Percentiles rank a stretch among this genome's conserved stretches.
Evolutionary conservation across 1,140 invertebrate species (phyloP).

Genomic region (Asobara japonica): DNA sequence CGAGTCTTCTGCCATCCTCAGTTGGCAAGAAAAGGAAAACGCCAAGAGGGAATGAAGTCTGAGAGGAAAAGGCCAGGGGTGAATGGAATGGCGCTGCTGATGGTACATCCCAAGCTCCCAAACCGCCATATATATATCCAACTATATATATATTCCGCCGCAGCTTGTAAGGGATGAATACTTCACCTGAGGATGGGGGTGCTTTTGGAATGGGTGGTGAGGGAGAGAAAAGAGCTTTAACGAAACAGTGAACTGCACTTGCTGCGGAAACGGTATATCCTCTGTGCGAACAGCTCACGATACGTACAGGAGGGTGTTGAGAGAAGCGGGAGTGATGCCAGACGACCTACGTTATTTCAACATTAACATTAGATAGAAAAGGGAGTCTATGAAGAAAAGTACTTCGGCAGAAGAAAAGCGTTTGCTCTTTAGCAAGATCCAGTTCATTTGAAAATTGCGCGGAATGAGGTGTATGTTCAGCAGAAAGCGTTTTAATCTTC

Average conservation of each 20-base stretch:
- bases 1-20: slow-evolving; percentile 1
- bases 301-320: neutral
- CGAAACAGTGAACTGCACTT: slow-evolving; percentile 33
- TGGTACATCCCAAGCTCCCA: neutral
- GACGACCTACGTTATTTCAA: neutral
- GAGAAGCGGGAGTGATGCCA: neutral
- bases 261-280: slow-evolving; percentile 20
- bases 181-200: slow-evolving; percentile 30
- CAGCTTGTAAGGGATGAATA: slow-evolving; percentile 33
- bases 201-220: neutral
- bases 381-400: neutral
- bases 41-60: slow-evolving; percentile 15
- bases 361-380: neutral
- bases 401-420: neutral
- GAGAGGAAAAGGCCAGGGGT: slow-evolving; percentile 7
- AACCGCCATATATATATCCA: neutral
- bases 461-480: too few relatives aligned
- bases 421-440: too few relatives aligned
- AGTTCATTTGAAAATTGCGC: too few relatives aligned
- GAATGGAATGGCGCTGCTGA: slow-evolving; percentile 3
- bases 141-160: slow-evolving; percentile 14
- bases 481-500: too few relatives aligned
- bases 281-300: neutral
- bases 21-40: slow-evolving; percentile 8
- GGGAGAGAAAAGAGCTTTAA: slow-evolving; percentile 15